These are phyloP conservation scores for Tauraco erythrolophus DNA, from an alignment of 2,113 vertebrate genomes.

Conservation along the genomic window DNA sequence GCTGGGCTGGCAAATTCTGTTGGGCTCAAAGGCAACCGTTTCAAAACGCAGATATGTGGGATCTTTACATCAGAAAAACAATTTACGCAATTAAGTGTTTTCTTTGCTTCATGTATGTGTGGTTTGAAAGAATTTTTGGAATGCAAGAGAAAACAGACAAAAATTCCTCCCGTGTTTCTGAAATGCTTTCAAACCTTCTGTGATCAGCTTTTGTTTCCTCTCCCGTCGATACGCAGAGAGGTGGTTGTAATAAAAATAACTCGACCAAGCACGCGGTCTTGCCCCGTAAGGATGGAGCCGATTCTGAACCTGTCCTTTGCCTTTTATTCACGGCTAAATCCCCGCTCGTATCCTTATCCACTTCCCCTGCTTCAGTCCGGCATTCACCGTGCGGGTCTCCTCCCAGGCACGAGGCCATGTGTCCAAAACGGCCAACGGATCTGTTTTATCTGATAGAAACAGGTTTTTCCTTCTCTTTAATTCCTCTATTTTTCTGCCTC, in stretches of 20 bases:
- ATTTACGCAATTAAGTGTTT: background rate
- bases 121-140: background rate
- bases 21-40: background rate
- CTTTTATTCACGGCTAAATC: accelerated
- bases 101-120: background rate
- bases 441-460: accelerated
- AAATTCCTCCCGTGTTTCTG: background rate
- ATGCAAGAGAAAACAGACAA: background rate
- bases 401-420: accelerated
- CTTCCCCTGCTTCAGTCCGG: background rate
- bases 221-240: background rate
- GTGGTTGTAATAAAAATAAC: background rate
- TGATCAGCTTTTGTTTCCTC: background rate
- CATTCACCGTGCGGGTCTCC: background rate
- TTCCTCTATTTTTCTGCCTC: background rate
- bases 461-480: background rate
- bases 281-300: background rate
- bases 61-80: background rate
- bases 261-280: background rate
- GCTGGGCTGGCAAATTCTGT: background rate
- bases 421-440: accelerated
- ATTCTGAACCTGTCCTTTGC: background rate
- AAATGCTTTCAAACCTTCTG: background rate
- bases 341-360: accelerated
- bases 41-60: background rate